Evolutionary conservation across 2,797 vertebrate genomes (phyloP), one percentile per base, ranked within the genome.

Genomic region (Hephaestus fuliginosus): DNA sequence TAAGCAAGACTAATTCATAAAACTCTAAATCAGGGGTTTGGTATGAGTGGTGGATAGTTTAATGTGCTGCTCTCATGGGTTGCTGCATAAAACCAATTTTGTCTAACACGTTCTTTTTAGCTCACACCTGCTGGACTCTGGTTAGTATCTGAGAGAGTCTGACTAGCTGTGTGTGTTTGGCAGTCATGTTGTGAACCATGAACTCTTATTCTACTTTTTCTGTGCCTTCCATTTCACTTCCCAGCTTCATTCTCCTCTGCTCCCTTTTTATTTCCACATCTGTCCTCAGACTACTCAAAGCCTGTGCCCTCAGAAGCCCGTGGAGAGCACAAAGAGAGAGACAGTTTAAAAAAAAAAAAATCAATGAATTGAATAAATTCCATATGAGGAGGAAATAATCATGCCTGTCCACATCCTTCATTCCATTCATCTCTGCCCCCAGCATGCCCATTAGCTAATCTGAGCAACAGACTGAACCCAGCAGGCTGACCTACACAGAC

Each of bases 311-410:
- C 11, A 58, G 76, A 63, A 71, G 61, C 67, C 68, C 5, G 1
- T 13, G 9, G 60, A 67, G 52, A 43, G 28, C 56, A 80, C 83
- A 89, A 84, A 88, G 83, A 80, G 43, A 57, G 53, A 85, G 4
- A 80, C 56, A 75, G 51, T 78, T 58, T 72, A 66, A 6, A 13
- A 70, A 71, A 25, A 25, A 74, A 78, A 71, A 85, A 93, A 93
- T 93, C 88, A 82, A 90, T 93, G 44, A 13, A 65, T 81, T 83
- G 80, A 86, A 91, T 94, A 33, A 12, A 68, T 84, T 81, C 70
- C 76, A 75, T 65, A 86, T 65, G 64, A 88, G 70, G 49, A 76
- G 60, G 79, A 81, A 81, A 88, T 62, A 56, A 63, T 64, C 63
- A 25, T 36, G 18, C 25, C 58, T 33, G 76, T 70, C 49, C 52